Evolutionary conservation across 2,888 invertebrate species (phyloP), one percentile per base, ranked within the genome.

Genomic region (Leucania comma): DNA sequence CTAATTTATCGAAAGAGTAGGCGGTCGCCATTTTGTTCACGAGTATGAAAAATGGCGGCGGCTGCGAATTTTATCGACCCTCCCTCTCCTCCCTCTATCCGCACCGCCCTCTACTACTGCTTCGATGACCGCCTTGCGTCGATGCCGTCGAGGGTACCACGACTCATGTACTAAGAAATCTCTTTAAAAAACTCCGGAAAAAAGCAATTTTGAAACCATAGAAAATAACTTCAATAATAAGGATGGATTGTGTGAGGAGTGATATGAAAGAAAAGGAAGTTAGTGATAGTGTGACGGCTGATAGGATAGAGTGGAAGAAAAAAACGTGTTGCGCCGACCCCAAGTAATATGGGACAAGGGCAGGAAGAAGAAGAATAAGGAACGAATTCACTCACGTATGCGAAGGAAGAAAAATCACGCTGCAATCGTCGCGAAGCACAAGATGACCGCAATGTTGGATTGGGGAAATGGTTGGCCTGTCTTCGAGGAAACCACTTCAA

Each of bases 341-440:
- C n/a, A n/a, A n/a, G n/a, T n/a, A n/a, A n/a, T n/a, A n/a, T n/a
- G n/a, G n/a, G n/a, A n/a, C n/a, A n/a, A n/a, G n/a, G n/a, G n/a
- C n/a, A n/a, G n/a, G n/a, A n/a, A n/a, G n/a, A n/a, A n/a, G n/a
- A n/a, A n/a, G n/a, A n/a, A n/a, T 14, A 32, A 51, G 42, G 22
- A 14, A 35, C 22, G 53, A 17, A 46, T 24, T 70, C 5, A 51
- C 68, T 68, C n/a, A 70, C 71, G 32, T 24, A 24, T 42, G 12
- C 14, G 22, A 35, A 24, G 24, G 32, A 35, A 53, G 42, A 8
- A 35, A 5, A 54, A 54, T 70, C 14, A 10, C 10, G 14, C 14
- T 32, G 38, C 29, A 14, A 29, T 14, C 10, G 29, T 22, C 10
- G 14, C 22, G 26, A 51, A 51, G 12, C 51, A 29, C 50, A 20